A percentile compares a stretch with the other conserved stretches of the same genome.
Evolutionary conservation across 1,140 invertebrate genomes (phyloP).

Genomic region (Ephestia elutella): DNA sequence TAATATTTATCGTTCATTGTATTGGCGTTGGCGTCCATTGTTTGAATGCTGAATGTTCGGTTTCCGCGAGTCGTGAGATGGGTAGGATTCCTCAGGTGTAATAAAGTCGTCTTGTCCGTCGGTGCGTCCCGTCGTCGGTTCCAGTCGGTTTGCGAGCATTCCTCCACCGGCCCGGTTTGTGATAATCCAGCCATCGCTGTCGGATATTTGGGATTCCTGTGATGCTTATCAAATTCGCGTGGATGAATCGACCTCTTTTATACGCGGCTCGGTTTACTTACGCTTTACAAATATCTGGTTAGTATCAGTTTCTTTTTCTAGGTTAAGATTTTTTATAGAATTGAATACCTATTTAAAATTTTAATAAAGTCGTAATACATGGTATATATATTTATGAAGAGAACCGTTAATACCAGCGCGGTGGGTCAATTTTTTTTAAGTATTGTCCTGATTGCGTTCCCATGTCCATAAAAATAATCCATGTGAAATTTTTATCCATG

Average conservation of each 20-base stretch:
- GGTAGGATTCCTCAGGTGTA: neutral
- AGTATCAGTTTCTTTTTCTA: neutral
- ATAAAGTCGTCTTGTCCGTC: neutral
- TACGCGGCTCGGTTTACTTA: slow-evolving; percentile 5
- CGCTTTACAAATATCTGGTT: neutral
- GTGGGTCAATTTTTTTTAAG: too few relatives aligned
- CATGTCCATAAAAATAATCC: too few relatives aligned
- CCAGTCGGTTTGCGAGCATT: slow-evolving; percentile 45
- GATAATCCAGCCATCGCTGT: slow-evolving; percentile 23
- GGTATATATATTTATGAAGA: too few relatives aligned
- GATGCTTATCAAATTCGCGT: neutral
- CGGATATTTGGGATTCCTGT: slow-evolving; percentile 30
- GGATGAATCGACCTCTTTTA: neutral
- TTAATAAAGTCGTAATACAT: too few relatives aligned
- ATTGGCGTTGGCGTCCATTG: neutral
- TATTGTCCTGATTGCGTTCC: too few relatives aligned
- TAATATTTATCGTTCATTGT: neutral
- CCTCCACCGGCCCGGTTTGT: slow-evolving; percentile 25
- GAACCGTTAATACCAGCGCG: too few relatives aligned
- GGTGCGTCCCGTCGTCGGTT: slow-evolving; percentile 20
- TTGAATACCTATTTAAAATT: too few relatives aligned
- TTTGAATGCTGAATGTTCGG: too few relatives aligned
- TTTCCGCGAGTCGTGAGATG: neutral
- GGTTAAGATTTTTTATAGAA: neutral
- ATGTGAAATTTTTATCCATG: too few relatives aligned